Percentiles rank a stretch among this genome's conserved stretches.
phyloP scores from a whole-genome alignment of 2,888 invertebrate species.

The Colletes collaris region DNA sequence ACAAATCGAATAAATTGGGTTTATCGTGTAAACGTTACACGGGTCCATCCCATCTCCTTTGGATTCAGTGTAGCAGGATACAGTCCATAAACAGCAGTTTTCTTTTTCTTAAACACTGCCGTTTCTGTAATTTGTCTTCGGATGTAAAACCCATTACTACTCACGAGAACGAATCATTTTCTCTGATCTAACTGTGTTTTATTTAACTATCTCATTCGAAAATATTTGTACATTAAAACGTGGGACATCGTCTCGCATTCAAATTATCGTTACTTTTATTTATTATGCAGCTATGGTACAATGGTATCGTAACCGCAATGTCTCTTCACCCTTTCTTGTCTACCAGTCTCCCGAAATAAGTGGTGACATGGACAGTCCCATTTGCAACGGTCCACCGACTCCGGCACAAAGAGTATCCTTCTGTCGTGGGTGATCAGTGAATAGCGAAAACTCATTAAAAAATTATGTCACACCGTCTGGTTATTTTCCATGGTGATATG shows the following conservation, averaged over 20 bases:
- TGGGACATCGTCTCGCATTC: constrained; percentile 78
- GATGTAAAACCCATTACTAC: constrained; percentile 69
- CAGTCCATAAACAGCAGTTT: constrained; percentile 61
- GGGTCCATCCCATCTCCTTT: constrained; percentile 65
- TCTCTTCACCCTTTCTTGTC: constrained; percentile 75
- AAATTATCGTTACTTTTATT: constrained; percentile 78
- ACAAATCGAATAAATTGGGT: constrained; percentile 38
- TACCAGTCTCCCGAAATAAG: constrained; percentile 70
- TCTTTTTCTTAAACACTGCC: constrained; percentile 42
- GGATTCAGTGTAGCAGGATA: constrained; percentile 64
- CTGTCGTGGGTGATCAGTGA: constrained; percentile 39
- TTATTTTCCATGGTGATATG: constrained; percentile 16
- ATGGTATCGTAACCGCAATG: constrained; percentile 81
- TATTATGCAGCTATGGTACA: constrained; percentile 82
- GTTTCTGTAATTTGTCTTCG: constrained; percentile 53
- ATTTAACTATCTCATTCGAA: constrained; percentile 80
- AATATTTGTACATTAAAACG: constrained; percentile 82
- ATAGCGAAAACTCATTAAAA: constrained; percentile 36
- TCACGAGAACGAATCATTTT: constrained; percentile 73
- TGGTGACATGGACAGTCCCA: constrained; percentile 58
- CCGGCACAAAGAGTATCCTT: constrained; percentile 51
- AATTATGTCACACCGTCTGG: constrained; percentile 27
- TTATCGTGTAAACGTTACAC: constrained; percentile 49
- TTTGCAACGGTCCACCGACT: constrained; percentile 65
- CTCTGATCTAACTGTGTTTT: constrained; percentile 77